Base-by-base conservation (phyloP, 2,113 vertebrate genomes). In the Vireo altiloquus region DNA sequence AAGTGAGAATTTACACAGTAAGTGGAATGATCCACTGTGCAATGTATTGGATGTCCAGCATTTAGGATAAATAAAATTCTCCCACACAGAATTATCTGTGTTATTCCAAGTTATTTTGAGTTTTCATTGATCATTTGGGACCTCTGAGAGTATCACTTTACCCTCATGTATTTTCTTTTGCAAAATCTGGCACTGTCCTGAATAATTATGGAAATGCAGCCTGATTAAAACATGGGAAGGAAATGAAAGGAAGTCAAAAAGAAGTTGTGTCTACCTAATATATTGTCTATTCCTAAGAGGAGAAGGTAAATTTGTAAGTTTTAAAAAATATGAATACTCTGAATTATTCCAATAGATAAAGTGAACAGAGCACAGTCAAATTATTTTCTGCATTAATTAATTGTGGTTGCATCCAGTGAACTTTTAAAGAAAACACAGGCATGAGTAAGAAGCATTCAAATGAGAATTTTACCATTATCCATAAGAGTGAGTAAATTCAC, bases 31-130 rank as follows among this genome's bases (percentile, higher is more conserved):
- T n/a, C n/a, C 31, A 11, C 2, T 44, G 50, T 33, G 22, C 22
- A 47, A 16, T 2, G 27, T 0, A 0, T 20, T 80, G 24, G 7
- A 47, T 42, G 15, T 24, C 11, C 39, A 44, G 28, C 4, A 7
- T 37, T 68, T 53, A 40, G 63, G 28, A 54, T 15, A 46, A 46
- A 24, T 8, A 44, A 15, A 49, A n/a, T 75, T 31, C 21, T 85
- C n/a, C 24, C 23, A 60, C 30, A 10, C 1, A 42, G 24, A 82
- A 76, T 24, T 52, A 79, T 56, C 15, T n/a, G 10, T 5, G 14
- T 11, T 5, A 74, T 52, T 89, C 19, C 28, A 40, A 24, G 22
- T 31, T 60, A 42, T 64, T 82, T 72, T 46, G 39, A 28, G 30
- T 31, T 85, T 66, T 35, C 12, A 14, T 75, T 27, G 44, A 66